Base-by-base conservation (phyloP, 2,113 vertebrate species). In the Petrocephalus microphthalmus region DNA sequence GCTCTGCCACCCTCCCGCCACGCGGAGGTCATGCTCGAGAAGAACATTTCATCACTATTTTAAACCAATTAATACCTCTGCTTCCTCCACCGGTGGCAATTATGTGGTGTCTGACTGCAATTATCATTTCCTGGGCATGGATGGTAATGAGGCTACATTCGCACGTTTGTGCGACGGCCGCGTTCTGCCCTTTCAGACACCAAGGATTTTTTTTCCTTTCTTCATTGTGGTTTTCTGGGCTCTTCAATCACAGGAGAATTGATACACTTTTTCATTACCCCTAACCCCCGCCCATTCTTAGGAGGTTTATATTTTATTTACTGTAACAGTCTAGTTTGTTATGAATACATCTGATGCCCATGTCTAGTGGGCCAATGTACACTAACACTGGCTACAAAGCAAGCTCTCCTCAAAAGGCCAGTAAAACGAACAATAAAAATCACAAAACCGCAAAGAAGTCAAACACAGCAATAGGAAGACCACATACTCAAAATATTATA, bases 21-120 rank as follows among this genome's bases (percentile, higher is more conserved):
- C 91, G 91, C 94, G 94, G 93, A 94, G 96, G 96, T 95, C 95
- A 96, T 93, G 91, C 92, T 94, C 92, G 92, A 92, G 92, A 93
- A 93, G 93, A 93, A 94, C 94, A 94, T 95, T 95, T 96, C 95
- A 96, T 96, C 96, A 96, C 96, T 96, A 96, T 97, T 97, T 97
- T 96, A 97, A 96, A 94, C 92, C 95, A 97, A 97, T 97, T 96
- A 97, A 96, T 96, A 95, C 95, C 95, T 92, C 93, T 92, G 94
- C 94, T 95, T 96, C 96, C 49, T 37, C 47, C 47, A 47, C 25
- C 29, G 93, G 93, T 92, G 93, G 93, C 92, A 90, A 94, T 78
- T 78, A 78, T 78, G 1, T 78, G 71, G 94, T 92, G 94, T 94
- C 89, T 91, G 95, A 95, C 95, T 95, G 96, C 97, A 97, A 97